Percentiles rank a stretch among this genome's conserved stretches.
phyloP scores from a whole-genome alignment of 2,888 invertebrate species.

The Eupithecia subumbrata region DNA sequence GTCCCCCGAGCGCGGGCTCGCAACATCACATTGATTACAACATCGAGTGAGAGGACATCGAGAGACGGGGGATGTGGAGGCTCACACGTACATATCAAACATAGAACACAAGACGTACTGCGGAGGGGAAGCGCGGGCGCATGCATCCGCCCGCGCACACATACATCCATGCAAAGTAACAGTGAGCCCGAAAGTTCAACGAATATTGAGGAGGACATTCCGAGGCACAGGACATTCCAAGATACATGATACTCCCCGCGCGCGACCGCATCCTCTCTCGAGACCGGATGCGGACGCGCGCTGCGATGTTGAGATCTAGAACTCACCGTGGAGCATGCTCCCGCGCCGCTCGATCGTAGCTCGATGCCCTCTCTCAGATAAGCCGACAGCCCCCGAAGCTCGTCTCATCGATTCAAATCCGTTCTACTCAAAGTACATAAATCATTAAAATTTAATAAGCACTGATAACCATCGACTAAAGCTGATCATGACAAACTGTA shows the following conservation, averaged over 20 bases:
- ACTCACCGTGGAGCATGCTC: conserved; percentile 74
- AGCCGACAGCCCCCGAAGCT: conserved; percentile 40
- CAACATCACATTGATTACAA: conserved; percentile 59
- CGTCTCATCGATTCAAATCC: conserved; percentile 55
- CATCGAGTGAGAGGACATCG: conserved; percentile 70
- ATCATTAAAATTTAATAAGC: conserved; percentile 28
- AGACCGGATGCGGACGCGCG: conserved; percentile 70
- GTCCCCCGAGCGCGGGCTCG: conserved; percentile 64
- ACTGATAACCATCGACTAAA: conserved; percentile 16
- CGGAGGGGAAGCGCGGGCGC: conserved; percentile 65
- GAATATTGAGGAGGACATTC: conserved; percentile 83
- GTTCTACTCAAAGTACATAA: conserved; percentile 63
- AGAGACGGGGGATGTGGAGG: conserved; percentile 65
- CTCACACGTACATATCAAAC: conserved; percentile 79
- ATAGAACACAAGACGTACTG: conserved; percentile 80
- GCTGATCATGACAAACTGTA: conserved; percentile 9
- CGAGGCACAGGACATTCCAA: conserved; percentile 86
- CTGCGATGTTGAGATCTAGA: conserved; percentile 85
- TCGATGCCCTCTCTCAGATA: conserved; percentile 45
- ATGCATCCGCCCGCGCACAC: conserved; percentile 74
- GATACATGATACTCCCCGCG: conserved; percentile 84
- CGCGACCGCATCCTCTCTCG: conserved; percentile 66
- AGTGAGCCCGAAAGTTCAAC: conserved; percentile 76
- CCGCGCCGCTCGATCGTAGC: conserved; percentile 49
- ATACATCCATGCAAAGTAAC: conserved; percentile 79